Evolutionary conservation across 1,140 invertebrate species (phyloP).

Genomic region (Ips nitidus): DNA sequence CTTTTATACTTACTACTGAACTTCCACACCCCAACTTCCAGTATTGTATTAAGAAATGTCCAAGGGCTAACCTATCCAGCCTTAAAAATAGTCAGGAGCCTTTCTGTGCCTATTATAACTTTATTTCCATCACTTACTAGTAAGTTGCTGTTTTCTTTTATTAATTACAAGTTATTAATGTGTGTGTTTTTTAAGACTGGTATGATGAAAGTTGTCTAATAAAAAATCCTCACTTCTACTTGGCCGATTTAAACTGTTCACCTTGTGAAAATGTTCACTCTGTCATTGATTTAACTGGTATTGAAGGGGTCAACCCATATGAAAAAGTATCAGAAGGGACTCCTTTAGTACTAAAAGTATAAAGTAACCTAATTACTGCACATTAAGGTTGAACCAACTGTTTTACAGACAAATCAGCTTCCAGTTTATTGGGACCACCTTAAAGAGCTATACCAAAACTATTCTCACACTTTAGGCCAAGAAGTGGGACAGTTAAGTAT

Average conservation of each 20-base stretch:
- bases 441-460: constrained; percentile 53
- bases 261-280: constrained; percentile 68
- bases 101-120: constrained; percentile 56
- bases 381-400: too few species aligned
- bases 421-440: constrained; percentile 52
- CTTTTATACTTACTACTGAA: constrained; percentile 49
- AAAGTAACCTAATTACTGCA: not conserved
- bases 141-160: constrained; percentile 24
- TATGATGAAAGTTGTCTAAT: constrained; percentile 79
- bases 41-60: constrained; percentile 53
- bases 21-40: constrained; percentile 52
- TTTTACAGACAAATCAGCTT: constrained; percentile 50
- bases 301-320: constrained; percentile 42
- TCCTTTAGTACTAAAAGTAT: constrained; percentile 48
- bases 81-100: constrained; percentile 54
- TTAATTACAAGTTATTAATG: constrained; percentile 22
- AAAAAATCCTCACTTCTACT: constrained; percentile 73
- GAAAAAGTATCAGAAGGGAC: constrained; percentile 44
- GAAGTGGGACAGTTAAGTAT: constrained; percentile 5
- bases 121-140: constrained; percentile 54
- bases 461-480: constrained; percentile 47
- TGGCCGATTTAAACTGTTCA: constrained; percentile 74
- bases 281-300: constrained; percentile 53
- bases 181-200: constrained; percentile 59
- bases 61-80: constrained; percentile 58